A percentile compares a stretch with the other conserved stretches of the same genome.
phyloP scores from a whole-genome alignment of 1,140 invertebrate genomes.

The Tribolium castaneum region DNA sequence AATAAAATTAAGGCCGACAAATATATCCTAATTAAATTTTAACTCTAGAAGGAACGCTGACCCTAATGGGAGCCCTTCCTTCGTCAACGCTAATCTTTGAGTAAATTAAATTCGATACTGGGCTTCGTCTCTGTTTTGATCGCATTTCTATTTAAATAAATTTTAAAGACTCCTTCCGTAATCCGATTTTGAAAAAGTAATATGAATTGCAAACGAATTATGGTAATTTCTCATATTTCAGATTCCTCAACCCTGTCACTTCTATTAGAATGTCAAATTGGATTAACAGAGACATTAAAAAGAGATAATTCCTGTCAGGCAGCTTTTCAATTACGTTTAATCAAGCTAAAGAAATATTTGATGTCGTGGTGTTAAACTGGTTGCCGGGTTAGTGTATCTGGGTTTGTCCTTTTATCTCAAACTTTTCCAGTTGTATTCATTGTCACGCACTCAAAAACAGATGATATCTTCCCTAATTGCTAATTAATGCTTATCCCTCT shows the following conservation, averaged over 20 bases:
- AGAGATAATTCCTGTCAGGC: not conserved
- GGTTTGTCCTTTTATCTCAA: not conserved
- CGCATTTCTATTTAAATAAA: not conserved
- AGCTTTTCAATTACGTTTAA: constrained; percentile 1
- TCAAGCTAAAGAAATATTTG: not conserved
- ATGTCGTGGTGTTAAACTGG: not conserved
- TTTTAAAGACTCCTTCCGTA: not conserved
- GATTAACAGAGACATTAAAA: not conserved
- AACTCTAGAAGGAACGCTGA: constrained; percentile 6
- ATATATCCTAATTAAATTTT: constrained; percentile 21
- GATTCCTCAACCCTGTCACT: not conserved
- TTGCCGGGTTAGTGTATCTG: too few relatives aligned
- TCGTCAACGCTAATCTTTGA: constrained; percentile 6
- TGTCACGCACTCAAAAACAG: not conserved
- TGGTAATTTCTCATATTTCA: constrained; percentile 16
- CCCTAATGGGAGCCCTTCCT: constrained; percentile 7
- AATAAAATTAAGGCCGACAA: constrained; percentile 4
- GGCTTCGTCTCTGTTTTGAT: not conserved
- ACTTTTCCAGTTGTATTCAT: not conserved
- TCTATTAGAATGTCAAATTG: constrained; percentile 24
- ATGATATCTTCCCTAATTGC: not conserved
- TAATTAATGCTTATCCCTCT: not conserved
- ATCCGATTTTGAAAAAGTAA: constrained; percentile 25
- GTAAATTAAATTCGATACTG: not conserved
- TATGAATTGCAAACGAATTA: constrained; percentile 27